Conservation (phyloP, 2,888 invertebrate genomes). For the Mythimna ferrago region DNA sequence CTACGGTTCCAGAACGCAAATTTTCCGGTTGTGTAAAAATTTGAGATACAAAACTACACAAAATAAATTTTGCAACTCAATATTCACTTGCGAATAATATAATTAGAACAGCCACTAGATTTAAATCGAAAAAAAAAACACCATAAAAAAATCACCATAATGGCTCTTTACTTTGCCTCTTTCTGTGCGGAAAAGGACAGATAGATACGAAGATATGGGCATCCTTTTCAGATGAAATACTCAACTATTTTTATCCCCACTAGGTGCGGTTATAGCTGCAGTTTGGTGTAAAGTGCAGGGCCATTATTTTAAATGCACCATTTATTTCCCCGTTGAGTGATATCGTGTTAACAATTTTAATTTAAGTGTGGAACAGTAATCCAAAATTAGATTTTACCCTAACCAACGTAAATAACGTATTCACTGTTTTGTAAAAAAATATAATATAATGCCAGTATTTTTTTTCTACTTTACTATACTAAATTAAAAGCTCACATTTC, state of each 20-base stretch:
- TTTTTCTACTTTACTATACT: no score
- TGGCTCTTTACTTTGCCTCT: not conserved
- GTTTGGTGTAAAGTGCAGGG: not conserved
- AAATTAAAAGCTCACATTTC: no score
- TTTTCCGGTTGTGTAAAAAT: no score
- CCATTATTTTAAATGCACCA: constrained; percentile 4
- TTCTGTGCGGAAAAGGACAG: not conserved
- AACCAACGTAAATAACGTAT: not conserved
- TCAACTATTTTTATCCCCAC: constrained; percentile 29
- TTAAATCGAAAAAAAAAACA: no score
- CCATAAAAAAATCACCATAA: no score
- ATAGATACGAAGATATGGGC: constrained; percentile 24
- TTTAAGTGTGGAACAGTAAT: not conserved
- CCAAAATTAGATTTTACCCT: not conserved
- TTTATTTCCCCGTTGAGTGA: constrained; percentile 1
- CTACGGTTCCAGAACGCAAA: no score
- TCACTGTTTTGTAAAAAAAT: no score
- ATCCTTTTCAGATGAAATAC: constrained; percentile 17
- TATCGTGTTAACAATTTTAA: not conserved
- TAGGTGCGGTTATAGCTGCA: not conserved
- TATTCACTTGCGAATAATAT: no score
- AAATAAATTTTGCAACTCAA: no score
- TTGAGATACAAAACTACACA: no score
- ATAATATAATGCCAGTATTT: no score
- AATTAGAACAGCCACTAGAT: no score